These are phyloP conservation scores for Leiothrix lutea DNA, from an alignment of 2,113 vertebrate species.

Conservation along the genomic window DNA sequence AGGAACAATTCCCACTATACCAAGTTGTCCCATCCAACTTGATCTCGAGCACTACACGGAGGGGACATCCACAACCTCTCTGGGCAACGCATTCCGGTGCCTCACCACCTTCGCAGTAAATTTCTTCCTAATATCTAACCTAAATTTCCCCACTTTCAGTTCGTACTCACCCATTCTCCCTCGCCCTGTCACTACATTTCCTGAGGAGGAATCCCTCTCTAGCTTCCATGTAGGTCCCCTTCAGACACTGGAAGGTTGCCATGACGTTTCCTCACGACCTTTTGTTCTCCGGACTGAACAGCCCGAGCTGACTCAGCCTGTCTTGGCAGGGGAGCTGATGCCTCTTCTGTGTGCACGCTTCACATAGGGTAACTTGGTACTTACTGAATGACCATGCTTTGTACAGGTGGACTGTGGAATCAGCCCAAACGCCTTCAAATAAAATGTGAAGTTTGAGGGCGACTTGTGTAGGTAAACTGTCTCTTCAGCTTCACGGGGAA, in stretches of 20 bases:
- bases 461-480: neutral
- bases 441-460: rapidly evolving
- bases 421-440: neutral
- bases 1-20: neutral
- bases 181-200: neutral
- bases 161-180: too few relatives aligned
- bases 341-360: rapidly evolving
- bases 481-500: neutral
- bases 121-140: neutral
- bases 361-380: rapidly evolving
- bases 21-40: too few relatives aligned
- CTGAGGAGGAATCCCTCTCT: neutral
- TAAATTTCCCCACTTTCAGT: neutral
- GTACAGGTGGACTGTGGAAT: too few relatives aligned
- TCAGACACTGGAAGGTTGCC: neutral
- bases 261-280: neutral
- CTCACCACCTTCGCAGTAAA: too few relatives aligned
- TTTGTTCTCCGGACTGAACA: neutral
- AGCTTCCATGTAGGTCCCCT: neutral
- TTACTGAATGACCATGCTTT: rapidly evolving
- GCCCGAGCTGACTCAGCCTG: neutral
- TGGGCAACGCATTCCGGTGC: neutral
- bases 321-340: neutral
- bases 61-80: too few relatives aligned
- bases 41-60: neutral